Evolutionary conservation across 2,888 invertebrate genomes (phyloP).

Genomic region (Watsonalla binaria): DNA sequence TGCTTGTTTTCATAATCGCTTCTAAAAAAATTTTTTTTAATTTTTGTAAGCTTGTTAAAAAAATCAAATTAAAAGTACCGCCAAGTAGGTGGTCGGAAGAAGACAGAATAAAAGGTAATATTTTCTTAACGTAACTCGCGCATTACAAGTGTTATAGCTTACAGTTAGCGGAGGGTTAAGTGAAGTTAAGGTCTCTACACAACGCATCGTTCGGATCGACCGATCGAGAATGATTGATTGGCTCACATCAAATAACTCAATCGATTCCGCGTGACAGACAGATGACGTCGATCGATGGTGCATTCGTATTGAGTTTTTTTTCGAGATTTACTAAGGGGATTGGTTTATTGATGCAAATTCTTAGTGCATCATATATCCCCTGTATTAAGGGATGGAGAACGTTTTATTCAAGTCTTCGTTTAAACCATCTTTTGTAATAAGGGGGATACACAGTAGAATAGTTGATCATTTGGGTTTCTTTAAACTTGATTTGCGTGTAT

Average conservation of each 20-base stretch:
- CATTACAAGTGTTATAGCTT: slow-evolving; percentile 33
- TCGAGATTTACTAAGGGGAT: neutral
- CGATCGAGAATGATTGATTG: neutral
- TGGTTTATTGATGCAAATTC: neutral
- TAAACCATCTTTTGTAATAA: too few species aligned
- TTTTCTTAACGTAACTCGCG: slow-evolving; percentile 25
- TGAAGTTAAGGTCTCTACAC: slow-evolving; percentile 11
- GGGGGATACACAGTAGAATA: too few species aligned
- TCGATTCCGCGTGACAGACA: slow-evolving; percentile 1
- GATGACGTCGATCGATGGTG: slow-evolving; percentile 1
- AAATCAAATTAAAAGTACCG: neutral
- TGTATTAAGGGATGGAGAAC: too few species aligned
- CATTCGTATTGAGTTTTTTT: neutral
- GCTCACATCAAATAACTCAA: slow-evolving; percentile 1
- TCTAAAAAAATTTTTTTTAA: too few species aligned
- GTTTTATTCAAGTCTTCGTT: too few species aligned
- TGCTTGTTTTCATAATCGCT: too few species aligned
- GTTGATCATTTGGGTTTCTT: too few species aligned
- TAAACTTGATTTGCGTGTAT: too few species aligned
- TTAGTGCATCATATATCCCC: too few species aligned
- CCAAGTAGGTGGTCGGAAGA: slow-evolving; percentile 8
- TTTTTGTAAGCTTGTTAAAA: neutral
- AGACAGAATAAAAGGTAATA: slow-evolving; percentile 13
- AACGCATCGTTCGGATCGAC: slow-evolving; percentile 4
- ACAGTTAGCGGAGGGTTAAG: slow-evolving; percentile 35